Evolutionary conservation across 2,888 invertebrate species (phyloP).

Genomic region (Phalera bucephala): DNA sequence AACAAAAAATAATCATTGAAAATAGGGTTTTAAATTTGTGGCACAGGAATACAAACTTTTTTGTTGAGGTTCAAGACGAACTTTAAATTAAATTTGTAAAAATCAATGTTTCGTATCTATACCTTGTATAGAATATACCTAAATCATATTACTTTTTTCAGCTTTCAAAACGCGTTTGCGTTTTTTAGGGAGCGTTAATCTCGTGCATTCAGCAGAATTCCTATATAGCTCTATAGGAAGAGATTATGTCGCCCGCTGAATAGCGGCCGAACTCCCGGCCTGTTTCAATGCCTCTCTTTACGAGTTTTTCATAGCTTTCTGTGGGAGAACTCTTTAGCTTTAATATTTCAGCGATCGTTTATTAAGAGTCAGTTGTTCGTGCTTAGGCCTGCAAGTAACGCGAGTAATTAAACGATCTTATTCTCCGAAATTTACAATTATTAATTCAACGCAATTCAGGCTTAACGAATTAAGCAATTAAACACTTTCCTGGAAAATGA

Average conservation of each 20-base stretch:
- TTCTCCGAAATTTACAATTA: neutral
- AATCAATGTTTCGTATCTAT: conserved; percentile 7
- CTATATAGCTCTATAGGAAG: conserved; percentile 32
- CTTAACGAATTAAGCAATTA: too few species aligned
- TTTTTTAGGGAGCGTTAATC: conserved; percentile 38
- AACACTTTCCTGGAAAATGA: too few species aligned
- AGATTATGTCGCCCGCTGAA: conserved; percentile 41
- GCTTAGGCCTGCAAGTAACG: too few species aligned
- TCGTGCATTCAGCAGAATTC: conserved; percentile 40
- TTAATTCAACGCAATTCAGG: neutral
- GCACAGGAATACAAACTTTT: too few species aligned
- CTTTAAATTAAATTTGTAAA: conserved; percentile 29
- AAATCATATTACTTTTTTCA: conserved; percentile 28
- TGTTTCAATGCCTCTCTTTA: conserved; percentile 29
- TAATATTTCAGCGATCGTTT: conserved; percentile 18
- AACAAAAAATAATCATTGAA: too few species aligned
- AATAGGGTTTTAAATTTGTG: too few species aligned
- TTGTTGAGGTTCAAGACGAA: too few species aligned
- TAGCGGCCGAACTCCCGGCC: conserved; percentile 21
- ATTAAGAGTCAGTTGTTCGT: conserved; percentile 17
- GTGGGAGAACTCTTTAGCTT: conserved; percentile 24
- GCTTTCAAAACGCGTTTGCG: conserved; percentile 17
- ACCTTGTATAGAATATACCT: too few species aligned
- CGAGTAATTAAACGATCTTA: neutral
- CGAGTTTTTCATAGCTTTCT: conserved; percentile 29